A percentile compares a stretch with the other conserved stretches of the same genome.
Conservation (phyloP, 2,797 vertebrate genomes). For the Graptemys geographica region DNA sequence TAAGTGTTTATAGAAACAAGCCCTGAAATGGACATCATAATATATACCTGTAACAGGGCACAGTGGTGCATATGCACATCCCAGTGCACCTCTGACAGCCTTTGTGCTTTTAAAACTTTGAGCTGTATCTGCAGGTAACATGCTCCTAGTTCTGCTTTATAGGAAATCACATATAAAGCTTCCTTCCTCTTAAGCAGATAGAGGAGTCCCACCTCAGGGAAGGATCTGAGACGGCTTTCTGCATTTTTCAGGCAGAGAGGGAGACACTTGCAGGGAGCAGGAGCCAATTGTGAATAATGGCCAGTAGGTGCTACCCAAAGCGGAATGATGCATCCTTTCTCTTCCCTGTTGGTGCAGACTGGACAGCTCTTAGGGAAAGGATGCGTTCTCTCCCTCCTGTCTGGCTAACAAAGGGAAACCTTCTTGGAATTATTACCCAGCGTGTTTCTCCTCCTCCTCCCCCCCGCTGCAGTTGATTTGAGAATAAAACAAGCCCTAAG, state of each 20-base stretch:
- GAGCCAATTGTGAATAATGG: not conserved
- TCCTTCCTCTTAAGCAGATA: not conserved
- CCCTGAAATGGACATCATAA: not conserved
- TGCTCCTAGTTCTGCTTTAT: not conserved
- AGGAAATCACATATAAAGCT: not conserved
- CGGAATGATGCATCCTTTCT: too few species aligned
- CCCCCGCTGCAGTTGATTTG: too few species aligned
- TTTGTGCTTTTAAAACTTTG: not conserved
- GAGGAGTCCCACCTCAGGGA: not conserved
- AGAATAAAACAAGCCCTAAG: not conserved
- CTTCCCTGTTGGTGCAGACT: not conserved
- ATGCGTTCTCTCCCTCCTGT: not conserved
- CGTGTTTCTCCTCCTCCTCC: not conserved
- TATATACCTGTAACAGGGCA: not conserved
- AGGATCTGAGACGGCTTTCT: not conserved
- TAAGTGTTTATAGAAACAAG: not conserved
- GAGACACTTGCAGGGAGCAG: not conserved
- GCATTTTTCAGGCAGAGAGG: not conserved
- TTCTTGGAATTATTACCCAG: not conserved
- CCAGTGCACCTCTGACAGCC: not conserved
- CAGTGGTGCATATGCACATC: not conserved
- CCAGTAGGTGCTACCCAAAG: too few species aligned
- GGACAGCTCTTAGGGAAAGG: not conserved
- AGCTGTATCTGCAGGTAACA: not conserved
- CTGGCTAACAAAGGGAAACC: not conserved